Percentiles rank a stretch among this genome's conserved stretches.
phyloP scores from a whole-genome alignment of 2,113 vertebrate species.

The Podarcis muralis region DNA sequence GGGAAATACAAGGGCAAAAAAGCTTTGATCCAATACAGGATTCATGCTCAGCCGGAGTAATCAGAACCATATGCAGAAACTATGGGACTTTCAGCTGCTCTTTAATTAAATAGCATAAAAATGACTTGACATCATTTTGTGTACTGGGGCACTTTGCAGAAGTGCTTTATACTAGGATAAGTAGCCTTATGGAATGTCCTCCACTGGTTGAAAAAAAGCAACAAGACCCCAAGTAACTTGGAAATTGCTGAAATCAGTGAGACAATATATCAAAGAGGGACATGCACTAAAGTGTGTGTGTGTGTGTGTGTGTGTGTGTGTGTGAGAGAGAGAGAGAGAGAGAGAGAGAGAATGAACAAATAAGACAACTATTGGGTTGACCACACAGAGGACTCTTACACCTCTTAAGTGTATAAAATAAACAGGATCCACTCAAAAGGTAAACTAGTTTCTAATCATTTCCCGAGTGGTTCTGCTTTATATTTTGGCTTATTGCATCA shows the following conservation, averaged over 20 bases:
- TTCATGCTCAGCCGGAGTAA: conserved; percentile 8
- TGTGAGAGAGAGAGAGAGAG: no score
- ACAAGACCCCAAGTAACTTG: background rate
- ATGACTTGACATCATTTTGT: conserved; percentile 33
- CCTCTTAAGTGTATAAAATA: background rate
- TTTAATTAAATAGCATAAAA: conserved; percentile 63
- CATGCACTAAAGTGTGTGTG: background rate
- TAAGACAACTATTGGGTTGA: background rate
- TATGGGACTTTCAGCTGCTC: conserved; percentile 47
- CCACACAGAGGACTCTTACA: background rate
- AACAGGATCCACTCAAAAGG: background rate
- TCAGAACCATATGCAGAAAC: conserved; percentile 59
- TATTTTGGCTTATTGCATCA: background rate
- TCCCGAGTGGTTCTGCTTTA: background rate
- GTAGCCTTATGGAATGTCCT: background rate
- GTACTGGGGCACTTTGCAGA: background rate
- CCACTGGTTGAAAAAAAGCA: background rate
- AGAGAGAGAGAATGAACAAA: background rate
- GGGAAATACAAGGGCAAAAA: conserved; percentile 18
- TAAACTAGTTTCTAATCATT: background rate
- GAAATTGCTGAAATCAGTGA: background rate
- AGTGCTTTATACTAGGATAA: background rate
- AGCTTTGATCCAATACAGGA: conserved; percentile 61
- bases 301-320: no score
- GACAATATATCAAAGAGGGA: background rate